Evolutionary conservation across 2,113 vertebrate genomes (phyloP).

Genomic region (Cisticola juncidis): DNA sequence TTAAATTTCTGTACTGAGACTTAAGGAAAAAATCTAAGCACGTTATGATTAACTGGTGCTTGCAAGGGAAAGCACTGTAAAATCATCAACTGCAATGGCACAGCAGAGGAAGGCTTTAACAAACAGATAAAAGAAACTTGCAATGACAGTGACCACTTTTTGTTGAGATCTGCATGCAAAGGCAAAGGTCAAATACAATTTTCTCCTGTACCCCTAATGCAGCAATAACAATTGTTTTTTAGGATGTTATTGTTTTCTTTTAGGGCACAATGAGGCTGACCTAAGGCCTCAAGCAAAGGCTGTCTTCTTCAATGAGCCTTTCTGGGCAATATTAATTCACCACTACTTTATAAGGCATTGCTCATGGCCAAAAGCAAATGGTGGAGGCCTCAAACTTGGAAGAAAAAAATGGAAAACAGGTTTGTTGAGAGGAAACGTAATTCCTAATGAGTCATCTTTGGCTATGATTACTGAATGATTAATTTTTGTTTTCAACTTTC

Average conservation of each 20-base stretch:
- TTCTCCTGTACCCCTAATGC: background rate
- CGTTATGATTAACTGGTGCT: constrained; percentile 25
- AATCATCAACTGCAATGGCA: background rate
- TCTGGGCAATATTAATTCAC: background rate
- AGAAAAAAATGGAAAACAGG: background rate
- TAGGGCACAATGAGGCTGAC: background rate
- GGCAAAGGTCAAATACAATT: background rate
- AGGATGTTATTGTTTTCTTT: background rate
- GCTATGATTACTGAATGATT: background rate
- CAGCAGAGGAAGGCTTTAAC: background rate
- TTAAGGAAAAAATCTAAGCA: constrained; percentile 5
- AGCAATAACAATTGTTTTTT: background rate
- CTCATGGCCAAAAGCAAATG: background rate
- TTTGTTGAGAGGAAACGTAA: background rate
- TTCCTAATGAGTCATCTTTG: background rate
- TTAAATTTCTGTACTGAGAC: constrained; percentile 7
- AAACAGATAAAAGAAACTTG: background rate
- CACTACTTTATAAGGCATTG: background rate
- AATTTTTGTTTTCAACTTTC: background rate
- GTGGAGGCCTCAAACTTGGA: background rate
- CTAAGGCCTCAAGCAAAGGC: background rate
- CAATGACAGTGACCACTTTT: background rate
- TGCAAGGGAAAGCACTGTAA: background rate
- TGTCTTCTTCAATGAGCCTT: background rate
- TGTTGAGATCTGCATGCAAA: background rate